Evolutionary conservation across 2,888 invertebrate species (phyloP), one percentile per base, ranked within the genome.

Genomic region (Synergus japonicus): DNA sequence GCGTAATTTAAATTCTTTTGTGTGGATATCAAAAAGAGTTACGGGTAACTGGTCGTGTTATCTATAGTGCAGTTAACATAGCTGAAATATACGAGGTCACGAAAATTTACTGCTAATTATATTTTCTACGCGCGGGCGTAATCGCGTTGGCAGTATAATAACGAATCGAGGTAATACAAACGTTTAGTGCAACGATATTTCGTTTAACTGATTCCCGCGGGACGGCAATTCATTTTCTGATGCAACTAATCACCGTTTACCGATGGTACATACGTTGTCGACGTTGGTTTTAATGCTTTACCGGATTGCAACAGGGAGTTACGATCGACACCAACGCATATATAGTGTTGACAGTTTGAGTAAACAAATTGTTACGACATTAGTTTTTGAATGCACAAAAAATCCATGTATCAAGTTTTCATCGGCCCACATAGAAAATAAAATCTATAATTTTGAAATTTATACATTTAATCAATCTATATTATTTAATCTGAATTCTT

Each of bases 61-160:
- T 77, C 46, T 64, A 66, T 77, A 13, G 37, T 46, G 64, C 7
- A 64, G 65, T 65, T 66, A 54, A 66, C 65, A n/a, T 41, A 13
- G 41, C 13, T 65, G 15, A 65, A 43, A 77, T 65, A 77, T 65
- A 64, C 15, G 78, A 79, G 83, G 73, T 58, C 80, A 79, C 79
- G 78, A 83, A 83, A 84, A 83, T 82, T 82, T 81, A 81, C 79
- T 78, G 81, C 83, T 84, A 82, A 85, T 85, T 84, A 81, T 83
- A 81, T 82, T 67, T 78, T 66, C 78, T 64, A 54, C 63, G 65
- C 76, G 73, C 73, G 79, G 49, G 37, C 76, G 79, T 73, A 78
- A 80, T 80, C 78, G 80, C 60, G 69, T 66, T 76, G 64, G 64
- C 76, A 73, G 54, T 79, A 37, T 65, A 76, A 79, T 76, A 76